Percentiles rank a stretch among this genome's conserved stretches.
These are phyloP conservation scores for Bellardia bayeri DNA, from an alignment of 2,888 invertebrate genomes.

Conservation along the genomic window DNA sequence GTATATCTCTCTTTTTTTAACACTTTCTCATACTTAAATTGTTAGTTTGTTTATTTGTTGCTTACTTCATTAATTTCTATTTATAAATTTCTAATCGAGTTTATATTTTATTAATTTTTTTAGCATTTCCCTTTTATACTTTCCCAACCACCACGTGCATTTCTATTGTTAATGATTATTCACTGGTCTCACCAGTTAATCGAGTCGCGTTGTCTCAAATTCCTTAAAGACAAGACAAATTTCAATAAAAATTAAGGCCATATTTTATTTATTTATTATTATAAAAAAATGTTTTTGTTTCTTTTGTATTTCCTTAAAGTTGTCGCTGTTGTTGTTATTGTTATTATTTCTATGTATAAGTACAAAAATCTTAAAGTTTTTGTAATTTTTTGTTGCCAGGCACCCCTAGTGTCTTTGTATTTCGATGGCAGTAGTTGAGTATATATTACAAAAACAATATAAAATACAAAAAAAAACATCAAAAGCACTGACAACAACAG, in stretches of 20 bases:
- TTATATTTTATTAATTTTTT: not conserved
- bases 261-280: constrained; percentile 13
- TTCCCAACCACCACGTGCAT: not conserved
- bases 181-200: not conserved
- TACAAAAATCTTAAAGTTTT: constrained; percentile 37
- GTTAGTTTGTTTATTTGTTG: not conserved
- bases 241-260: constrained; percentile 38
- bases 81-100: not conserved
- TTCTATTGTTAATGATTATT: not conserved
- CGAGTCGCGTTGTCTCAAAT: constrained; percentile 19
- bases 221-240: constrained; percentile 14
- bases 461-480: not conserved
- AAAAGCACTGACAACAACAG: constrained; percentile 10
- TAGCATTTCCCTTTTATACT: not conserved
- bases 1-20: not conserved
- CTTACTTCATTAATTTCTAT: not conserved
- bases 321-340: not conserved
- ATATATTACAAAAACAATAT: constrained; percentile 15
- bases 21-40: too few relatives aligned
- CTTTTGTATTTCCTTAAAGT: constrained; percentile 17
- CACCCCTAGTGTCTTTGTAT: constrained; percentile 20
- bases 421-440: constrained; percentile 17
- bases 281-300: constrained; percentile 2
- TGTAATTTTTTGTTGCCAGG: constrained; percentile 43
- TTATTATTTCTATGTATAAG: constrained; percentile 16